Percentiles rank a stretch among this genome's conserved stretches.
Conservation (phyloP, 2,113 vertebrate genomes). For the Gasterosteus nipponicus region DNA sequence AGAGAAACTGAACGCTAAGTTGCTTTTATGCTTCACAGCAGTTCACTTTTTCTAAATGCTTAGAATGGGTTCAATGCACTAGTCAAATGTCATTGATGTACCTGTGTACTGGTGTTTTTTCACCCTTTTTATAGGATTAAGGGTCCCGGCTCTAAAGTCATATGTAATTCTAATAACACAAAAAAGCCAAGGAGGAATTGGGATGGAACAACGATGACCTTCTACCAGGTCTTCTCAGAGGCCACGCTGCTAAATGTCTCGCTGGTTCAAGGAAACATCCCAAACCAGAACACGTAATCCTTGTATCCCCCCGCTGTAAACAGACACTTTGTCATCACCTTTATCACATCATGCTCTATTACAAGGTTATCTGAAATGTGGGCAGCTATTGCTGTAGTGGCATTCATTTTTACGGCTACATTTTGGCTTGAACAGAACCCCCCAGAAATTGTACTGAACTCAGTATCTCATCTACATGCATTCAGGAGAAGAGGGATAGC, state of each 20-base stretch:
- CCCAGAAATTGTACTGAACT: conserved; percentile 23
- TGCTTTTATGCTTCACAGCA: background rate
- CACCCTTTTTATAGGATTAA: background rate
- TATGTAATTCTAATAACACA: conserved; percentile 43
- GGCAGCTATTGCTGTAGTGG: conserved; percentile 43
- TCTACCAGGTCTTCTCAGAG: conserved; percentile 39
- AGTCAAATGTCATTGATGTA: background rate
- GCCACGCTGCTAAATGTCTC: conserved; percentile 20
- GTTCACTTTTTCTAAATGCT: background rate
- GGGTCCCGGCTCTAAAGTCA: conserved; percentile 14
- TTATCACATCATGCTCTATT: conserved; percentile 62
- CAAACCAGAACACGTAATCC: conserved; percentile 45
- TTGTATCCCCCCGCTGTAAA: conserved; percentile 57
- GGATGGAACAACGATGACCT: conserved; percentile 32
- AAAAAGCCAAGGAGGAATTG: conserved; percentile 19
- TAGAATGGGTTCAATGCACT: background rate
- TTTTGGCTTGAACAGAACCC: conserved; percentile 33
- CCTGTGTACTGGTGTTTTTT: background rate
- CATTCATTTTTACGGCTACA: conserved; percentile 59
- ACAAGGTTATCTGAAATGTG: conserved; percentile 73
- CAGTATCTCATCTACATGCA: conserved; percentile 20
- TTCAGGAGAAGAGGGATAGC: background rate
- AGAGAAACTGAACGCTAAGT: background rate
- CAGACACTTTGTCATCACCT: conserved; percentile 59
- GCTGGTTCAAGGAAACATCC: conserved; percentile 32